These are phyloP conservation scores for Campoplex capitator DNA, from an alignment of 2,888 invertebrate genomes.

Conservation along the genomic window DNA sequence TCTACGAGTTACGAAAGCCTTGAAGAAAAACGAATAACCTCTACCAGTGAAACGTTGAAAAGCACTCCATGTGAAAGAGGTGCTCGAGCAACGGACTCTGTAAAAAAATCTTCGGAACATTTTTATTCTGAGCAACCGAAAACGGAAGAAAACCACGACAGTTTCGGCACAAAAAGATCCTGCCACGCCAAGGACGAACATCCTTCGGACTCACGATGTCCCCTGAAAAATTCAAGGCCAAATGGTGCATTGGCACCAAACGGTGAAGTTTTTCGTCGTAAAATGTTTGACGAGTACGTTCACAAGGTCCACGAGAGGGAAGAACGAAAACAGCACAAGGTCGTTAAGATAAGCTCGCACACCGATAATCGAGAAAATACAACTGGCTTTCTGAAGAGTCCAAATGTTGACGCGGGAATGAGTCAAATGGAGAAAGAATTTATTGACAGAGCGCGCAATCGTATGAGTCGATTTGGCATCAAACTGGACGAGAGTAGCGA, in stretches of 20 bases:
- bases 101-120: slow-evolving; percentile 17
- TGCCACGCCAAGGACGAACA: slow-evolving; percentile 66
- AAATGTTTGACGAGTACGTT: slow-evolving; percentile 94
- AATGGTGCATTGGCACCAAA: slow-evolving; percentile 84
- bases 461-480: slow-evolving; percentile 90
- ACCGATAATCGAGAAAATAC: slow-evolving; percentile 73
- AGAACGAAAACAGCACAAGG: slow-evolving; percentile 91
- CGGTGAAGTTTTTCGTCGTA: slow-evolving; percentile 90
- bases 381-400: slow-evolving; percentile 59
- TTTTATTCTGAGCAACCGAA: not conserved
- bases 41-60: slow-evolving; percentile 36
- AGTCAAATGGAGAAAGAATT: slow-evolving; percentile 91
- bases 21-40: slow-evolving; percentile 65
- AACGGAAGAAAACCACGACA: not conserved
- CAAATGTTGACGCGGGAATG: slow-evolving; percentile 66
- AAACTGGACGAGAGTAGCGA: slow-evolving; percentile 87
- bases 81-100: slow-evolving; percentile 48
- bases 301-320: slow-evolving; percentile 91
- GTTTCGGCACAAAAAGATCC: slow-evolving; percentile 8
- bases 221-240: slow-evolving; percentile 65
- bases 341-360: slow-evolving; percentile 91
- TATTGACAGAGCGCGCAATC: slow-evolving; percentile 90
- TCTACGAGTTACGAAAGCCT: slow-evolving; percentile 68
- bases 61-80: not conserved
- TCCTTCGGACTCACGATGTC: slow-evolving; percentile 14